Evolutionary conservation across 2,888 invertebrate species (phyloP), one percentile per base, ranked within the genome.

Genomic region (Molorchus minor): DNA sequence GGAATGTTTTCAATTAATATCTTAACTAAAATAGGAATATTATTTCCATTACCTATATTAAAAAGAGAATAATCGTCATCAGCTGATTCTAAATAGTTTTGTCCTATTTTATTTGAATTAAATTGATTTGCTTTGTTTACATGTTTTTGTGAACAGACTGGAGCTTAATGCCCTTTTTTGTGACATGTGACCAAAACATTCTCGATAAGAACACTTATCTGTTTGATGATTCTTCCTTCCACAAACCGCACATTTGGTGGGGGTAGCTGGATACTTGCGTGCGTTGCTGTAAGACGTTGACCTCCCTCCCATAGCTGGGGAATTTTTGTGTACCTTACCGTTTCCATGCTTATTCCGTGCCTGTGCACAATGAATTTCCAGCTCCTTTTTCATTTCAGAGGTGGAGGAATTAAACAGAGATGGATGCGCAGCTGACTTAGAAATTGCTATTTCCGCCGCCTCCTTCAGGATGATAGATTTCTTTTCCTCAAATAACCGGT

Each of bases 401-500:
- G 15, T 40, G n/a, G 8, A n/a, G n/a, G 17, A 40, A 40, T 25
- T 5, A 25, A 19, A 40, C 3, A n/a, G 16, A 38, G 38, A 38
- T 16, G 17, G 16, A 2, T 36, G 46, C 17, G 30, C 45, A 13
- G 40, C 35, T 8, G 19, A 33, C 19, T 46, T 40, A 25, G 36
- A 35, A 12, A 25, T 17, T 25, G 29, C 45, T 38, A 58, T 38
- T 10, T 46, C 44, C n/a, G 38, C 36, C 21, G 20, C 51, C 8
- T 16, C 20, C 40, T 43, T 36, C 16, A 56, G 52, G 4, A 13
- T 36, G 2, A 33, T 10, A 1, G 33, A 44, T 35, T 52, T 21
- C 15, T 44, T 51, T 15, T 54, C 44, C 13, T 60, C 46, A 16
- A 56, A 36, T 5, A 60, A 17, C 12, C 60, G 44, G 17, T 60